These are phyloP conservation scores for Gymnocheta viridis DNA, from an alignment of 2,888 invertebrate species.

Conservation along the genomic window DNA sequence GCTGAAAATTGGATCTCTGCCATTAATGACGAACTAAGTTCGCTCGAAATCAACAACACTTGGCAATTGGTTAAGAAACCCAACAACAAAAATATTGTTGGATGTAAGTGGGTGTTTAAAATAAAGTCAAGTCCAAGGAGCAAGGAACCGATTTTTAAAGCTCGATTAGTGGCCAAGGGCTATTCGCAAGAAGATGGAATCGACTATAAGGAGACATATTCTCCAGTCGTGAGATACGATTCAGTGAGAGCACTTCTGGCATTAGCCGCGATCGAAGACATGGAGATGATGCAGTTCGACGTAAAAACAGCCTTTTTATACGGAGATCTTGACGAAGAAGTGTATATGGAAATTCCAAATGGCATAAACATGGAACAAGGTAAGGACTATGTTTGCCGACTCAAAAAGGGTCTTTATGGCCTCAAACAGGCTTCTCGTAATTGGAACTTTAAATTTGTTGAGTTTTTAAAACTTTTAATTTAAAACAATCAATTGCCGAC, in stretches of 20 bases:
- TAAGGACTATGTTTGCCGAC: conserved; percentile 67
- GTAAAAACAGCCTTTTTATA: conserved; percentile 70
- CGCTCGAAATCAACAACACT: conserved; percentile 59
- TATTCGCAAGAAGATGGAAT: too few relatives aligned
- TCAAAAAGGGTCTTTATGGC: conserved; percentile 72
- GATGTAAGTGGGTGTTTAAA: conserved; percentile 67
- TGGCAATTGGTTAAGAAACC: conserved; percentile 61
- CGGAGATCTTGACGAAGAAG: conserved; percentile 66
- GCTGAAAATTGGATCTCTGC: conserved; percentile 67
- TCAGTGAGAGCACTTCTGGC: conserved; percentile 72
- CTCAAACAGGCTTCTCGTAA: conserved; percentile 72
- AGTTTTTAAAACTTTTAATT: too few relatives aligned
- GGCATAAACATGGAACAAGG: conserved; percentile 59
- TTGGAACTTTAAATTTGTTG: conserved; percentile 71
- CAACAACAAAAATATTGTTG: conserved; percentile 57
- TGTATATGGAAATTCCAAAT: conserved; percentile 63
- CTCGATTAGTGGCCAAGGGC: too few relatives aligned
- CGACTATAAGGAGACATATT: too few relatives aligned
- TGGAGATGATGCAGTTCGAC: conserved; percentile 70
- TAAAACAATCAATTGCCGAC: too few relatives aligned
- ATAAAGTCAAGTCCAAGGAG: too few relatives aligned
- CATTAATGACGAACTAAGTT: conserved; percentile 69
- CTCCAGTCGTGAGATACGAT: too few relatives aligned
- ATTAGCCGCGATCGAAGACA: conserved; percentile 59
- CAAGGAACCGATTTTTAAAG: too few relatives aligned